Percentiles rank a stretch among this genome's conserved stretches.
phyloP scores from a whole-genome alignment of 2,888 invertebrate genomes.

The Eristalinus aeneus region DNA sequence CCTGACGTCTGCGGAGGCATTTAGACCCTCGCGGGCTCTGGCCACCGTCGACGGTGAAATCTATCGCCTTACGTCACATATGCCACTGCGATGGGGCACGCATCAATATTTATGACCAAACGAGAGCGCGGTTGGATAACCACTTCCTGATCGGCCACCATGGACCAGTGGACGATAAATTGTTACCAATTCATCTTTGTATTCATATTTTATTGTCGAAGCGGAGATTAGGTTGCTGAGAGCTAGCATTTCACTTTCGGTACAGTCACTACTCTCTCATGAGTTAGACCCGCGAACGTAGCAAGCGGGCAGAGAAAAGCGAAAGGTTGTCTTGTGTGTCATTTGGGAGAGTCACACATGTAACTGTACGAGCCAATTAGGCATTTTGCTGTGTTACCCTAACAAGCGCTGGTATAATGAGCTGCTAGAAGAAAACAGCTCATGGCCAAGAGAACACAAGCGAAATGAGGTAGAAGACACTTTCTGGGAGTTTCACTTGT shows the following conservation, averaged over 20 bases:
- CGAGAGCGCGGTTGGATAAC: slow-evolving; percentile 4
- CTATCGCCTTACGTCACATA: not conserved
- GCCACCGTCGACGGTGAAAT: not conserved
- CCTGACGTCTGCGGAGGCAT: not conserved
- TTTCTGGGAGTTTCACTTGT: not conserved
- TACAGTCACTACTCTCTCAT: not conserved
- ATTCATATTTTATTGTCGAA: not conserved
- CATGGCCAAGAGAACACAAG: not conserved
- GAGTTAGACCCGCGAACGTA: not conserved
- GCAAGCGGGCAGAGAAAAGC: not conserved
- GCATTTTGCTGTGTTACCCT: not conserved
- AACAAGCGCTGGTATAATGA: not conserved
- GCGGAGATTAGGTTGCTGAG: not conserved
- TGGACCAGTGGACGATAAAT: not conserved
- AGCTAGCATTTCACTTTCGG: not conserved
- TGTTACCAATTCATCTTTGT: not conserved
- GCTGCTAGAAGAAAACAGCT: not conserved
- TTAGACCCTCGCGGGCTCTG: not conserved
- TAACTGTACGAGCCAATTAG: not conserved
- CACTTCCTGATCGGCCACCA: slow-evolving; percentile 19
- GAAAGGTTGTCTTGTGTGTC: not conserved
- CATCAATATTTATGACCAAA: slow-evolving; percentile 29
- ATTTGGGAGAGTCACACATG: not conserved
- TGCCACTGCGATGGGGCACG: not conserved
- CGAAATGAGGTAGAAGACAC: not conserved